Evolutionary conservation across 30 jellyfish, hydroid and myxozoan genomes (phyloP), one percentile per base, ranked within the genome.

Genomic region (Calvadosia cruxmelitensis): DNA sequence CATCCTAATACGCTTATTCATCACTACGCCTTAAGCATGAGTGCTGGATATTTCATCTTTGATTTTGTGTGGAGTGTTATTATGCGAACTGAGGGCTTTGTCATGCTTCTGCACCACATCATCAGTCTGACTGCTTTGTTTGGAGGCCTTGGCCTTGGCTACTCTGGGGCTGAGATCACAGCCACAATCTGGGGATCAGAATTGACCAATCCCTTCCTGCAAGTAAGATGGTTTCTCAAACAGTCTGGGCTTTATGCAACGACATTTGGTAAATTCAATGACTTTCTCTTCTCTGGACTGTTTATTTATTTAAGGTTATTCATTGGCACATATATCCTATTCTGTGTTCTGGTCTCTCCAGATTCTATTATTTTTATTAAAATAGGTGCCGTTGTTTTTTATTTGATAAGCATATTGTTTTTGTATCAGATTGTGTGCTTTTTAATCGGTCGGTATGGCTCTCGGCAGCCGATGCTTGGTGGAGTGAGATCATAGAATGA

Each of bases 111-210:
- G 31, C 96, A 87, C 53, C 96, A 87, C 64, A 78, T 70, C 67
- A 68, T 81, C 51, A 87, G 96, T 70, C 67, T 87, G 66, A 51
- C 82, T 48, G 68, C 93, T 34, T 68, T 87, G 77, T 57, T 76
- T 57, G 88, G 80, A 50, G 85, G 96, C 35, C 62, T 76, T 53
- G 33, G n/a, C 31, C 30, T 80, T 79, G 63, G 70, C 27, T 74
- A 65, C 35, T 87, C 96, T 51, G 96, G 88, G 29, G 74, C 96
- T 7, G 96, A 87, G 57, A 86, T 87, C 31, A 27, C 78, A 7
- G 52, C 67, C 24, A 87, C 96, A 1, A 79, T 86, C 3, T 80
- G 94, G 94, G 96, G 96, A 28, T 76, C 96, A 34, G 96, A 87
- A 65, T 68, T 87, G 28, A 74, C 96, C 10, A 87, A 87, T 49